phyloP scores from a whole-genome alignment of 2,797 vertebrate genomes.

The Poecile montanus region DNA sequence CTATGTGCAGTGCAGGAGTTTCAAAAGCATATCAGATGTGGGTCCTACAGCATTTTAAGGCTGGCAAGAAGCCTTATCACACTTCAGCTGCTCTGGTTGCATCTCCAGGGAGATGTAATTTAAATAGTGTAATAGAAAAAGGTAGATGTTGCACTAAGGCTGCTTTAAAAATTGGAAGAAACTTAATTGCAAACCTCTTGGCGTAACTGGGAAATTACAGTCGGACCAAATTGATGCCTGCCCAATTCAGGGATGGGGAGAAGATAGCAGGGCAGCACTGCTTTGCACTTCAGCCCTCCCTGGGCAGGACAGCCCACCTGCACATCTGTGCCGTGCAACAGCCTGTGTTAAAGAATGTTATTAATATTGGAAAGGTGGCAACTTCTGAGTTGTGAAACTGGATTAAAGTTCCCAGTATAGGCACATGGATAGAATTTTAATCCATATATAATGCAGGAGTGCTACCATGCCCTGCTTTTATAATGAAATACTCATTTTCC shows the following conservation, averaged over 20 bases:
- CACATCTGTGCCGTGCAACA: accelerated
- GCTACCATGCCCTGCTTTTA: not conserved
- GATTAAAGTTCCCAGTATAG: not conserved
- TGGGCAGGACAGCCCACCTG: not conserved
- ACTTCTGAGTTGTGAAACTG: not conserved
- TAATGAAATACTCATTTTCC: not conserved
- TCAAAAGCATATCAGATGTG: not conserved
- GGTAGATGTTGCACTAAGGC: not conserved
- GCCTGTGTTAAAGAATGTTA: not conserved
- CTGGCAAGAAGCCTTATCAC: not conserved
- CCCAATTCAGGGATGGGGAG: not conserved
- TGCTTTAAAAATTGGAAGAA: not conserved
- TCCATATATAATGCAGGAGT: not conserved
- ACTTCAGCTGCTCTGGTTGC: slow-evolving; percentile 2
- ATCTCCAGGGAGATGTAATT: not conserved
- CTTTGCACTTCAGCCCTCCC: not conserved
- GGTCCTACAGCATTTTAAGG: not conserved
- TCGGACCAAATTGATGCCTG: not conserved
- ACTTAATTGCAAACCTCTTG: not conserved
- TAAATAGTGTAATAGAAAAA: not conserved
- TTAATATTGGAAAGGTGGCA: not conserved
- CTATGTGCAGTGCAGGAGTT: not conserved
- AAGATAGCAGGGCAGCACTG: not conserved
- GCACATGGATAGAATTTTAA: not conserved
- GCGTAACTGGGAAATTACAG: not conserved